Percentiles rank a stretch among this genome's conserved stretches.
Evolutionary conservation across 2,113 vertebrate genomes (phyloP).

Genomic region (Spheniscus mendiculus): DNA sequence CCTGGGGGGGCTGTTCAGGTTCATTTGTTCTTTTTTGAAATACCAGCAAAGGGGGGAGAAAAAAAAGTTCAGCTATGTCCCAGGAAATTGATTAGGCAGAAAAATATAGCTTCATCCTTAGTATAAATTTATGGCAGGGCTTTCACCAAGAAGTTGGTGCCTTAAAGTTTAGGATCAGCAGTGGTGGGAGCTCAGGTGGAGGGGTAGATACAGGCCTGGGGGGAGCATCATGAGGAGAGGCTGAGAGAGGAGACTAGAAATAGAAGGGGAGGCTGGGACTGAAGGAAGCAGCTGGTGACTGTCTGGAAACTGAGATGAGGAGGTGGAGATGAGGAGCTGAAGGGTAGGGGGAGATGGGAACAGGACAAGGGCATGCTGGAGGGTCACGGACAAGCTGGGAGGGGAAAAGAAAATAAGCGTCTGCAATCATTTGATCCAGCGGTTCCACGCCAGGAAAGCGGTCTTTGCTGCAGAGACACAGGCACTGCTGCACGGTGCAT

Average conservation of each 20-base stretch:
- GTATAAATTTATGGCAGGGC: neutral
- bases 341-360: neutral
- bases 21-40: neutral
- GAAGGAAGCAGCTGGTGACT: neutral
- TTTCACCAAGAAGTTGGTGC: neutral
- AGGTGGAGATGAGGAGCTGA: neutral
- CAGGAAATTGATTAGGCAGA: neutral
- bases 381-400: neutral
- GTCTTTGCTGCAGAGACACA: neutral
- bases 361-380: neutral
- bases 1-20: rapidly evolving
- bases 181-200: neutral
- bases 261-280: neutral
- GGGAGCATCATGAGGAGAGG: neutral
- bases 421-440: neutral
- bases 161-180: neutral
- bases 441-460: neutral
- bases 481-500: neutral
- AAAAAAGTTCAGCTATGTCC: neutral
- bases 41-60: neutral
- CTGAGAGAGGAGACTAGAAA: neutral
- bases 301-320: slow-evolving; percentile 19
- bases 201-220: neutral
- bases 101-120: neutral
- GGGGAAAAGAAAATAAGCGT: neutral